These are phyloP conservation scores for Dendrolimus pini DNA, from an alignment of 2,888 invertebrate genomes.

Conservation along the genomic window DNA sequence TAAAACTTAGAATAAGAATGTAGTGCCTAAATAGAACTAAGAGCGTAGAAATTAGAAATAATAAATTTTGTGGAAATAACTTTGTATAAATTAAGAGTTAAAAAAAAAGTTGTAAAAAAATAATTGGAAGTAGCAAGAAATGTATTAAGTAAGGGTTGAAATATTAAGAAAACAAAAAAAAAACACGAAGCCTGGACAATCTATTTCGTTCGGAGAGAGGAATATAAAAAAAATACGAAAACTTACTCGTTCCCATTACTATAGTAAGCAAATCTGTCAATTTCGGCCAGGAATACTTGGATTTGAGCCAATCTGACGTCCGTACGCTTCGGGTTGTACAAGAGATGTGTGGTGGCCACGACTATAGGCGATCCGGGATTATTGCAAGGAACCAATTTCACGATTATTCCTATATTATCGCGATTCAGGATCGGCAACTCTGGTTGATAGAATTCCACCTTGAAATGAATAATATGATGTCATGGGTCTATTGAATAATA, in stretches of 20 bases:
- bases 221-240: too few relatives aligned
- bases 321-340: conserved; percentile 93
- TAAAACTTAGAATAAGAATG: too few relatives aligned
- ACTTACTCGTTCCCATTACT: conserved; percentile 35
- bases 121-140: too few relatives aligned
- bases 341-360: conserved; percentile 94
- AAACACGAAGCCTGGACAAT: too few relatives aligned
- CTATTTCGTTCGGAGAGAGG: too few relatives aligned
- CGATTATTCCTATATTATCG: conserved; percentile 91
- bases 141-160: too few relatives aligned
- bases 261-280: conserved; percentile 85
- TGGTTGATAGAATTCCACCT: conserved; percentile 81
- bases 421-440: conserved; percentile 83
- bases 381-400: conserved; percentile 79
- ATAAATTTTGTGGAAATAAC: too few relatives aligned
- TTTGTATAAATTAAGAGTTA: too few relatives aligned
- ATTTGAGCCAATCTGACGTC: conserved; percentile 95
- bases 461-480: conserved; percentile 22
- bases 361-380: conserved; percentile 76
- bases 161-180: too few relatives aligned
- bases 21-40: too few relatives aligned
- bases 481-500: not conserved
- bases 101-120: too few relatives aligned
- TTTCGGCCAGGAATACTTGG: conserved; percentile 87
- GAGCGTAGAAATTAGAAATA: too few relatives aligned